Evolutionary conservation across 1,140 invertebrate species (phyloP).

Genomic region (Periplaneta americana): DNA sequence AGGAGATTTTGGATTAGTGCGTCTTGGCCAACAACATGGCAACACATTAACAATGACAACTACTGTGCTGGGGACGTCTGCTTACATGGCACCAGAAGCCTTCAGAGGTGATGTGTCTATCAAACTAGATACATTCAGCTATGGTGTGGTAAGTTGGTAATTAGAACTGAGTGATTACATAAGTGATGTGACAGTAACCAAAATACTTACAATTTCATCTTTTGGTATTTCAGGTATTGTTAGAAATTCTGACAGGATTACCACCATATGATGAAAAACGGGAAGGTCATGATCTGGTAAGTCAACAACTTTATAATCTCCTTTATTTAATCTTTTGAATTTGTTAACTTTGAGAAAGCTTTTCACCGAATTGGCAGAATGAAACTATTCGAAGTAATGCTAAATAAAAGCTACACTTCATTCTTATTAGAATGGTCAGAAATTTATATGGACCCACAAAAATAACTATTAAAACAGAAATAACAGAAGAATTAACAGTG

Average conservation of each 20-base stretch:
- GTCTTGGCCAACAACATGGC: conserved; percentile 37
- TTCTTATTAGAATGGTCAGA: not conserved
- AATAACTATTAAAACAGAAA: not conserved
- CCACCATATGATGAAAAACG: conserved; percentile 49
- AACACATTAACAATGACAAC: conserved; percentile 23
- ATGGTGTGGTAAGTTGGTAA: conserved; percentile 55
- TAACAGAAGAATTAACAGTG: not conserved
- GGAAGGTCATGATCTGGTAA: conserved; percentile 46
- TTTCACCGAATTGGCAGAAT: not conserved
- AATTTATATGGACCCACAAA: not conserved
- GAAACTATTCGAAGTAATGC: not conserved
- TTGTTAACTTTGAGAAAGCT: not conserved
- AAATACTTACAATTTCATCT: not conserved
- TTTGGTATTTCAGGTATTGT: conserved; percentile 37
- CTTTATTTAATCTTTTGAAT: too few species aligned
- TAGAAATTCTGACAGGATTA: conserved; percentile 63
- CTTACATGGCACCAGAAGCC: conserved; percentile 73
- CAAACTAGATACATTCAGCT: conserved; percentile 72
- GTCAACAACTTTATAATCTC: too few species aligned
- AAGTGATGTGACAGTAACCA: not conserved
- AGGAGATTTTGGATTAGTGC: conserved; percentile 67
- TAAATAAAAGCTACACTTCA: not conserved
- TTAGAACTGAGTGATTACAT: not conserved
- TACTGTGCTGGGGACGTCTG: conserved; percentile 58
- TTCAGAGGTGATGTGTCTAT: conserved; percentile 61